A percentile compares a stretch with the other conserved stretches of the same genome.
phyloP scores from a whole-genome alignment of 1,140 invertebrate genomes.

The Solenopsis fugax region DNA sequence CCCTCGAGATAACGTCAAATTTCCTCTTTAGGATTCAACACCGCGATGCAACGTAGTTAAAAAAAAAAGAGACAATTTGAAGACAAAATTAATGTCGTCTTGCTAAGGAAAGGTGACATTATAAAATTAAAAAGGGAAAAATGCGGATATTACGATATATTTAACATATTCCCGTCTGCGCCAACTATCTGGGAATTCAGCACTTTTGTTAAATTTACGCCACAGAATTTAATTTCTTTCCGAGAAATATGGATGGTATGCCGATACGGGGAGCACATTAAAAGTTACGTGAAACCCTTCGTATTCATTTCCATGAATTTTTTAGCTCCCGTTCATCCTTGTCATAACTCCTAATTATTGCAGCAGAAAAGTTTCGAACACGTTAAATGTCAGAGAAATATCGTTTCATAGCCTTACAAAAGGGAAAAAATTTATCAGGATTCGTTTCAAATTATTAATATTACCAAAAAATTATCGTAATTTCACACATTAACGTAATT shows the following conservation, averaged over 20 bases:
- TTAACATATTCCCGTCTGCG: constrained; percentile 30
- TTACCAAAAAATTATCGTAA: not conserved
- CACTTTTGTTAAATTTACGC: constrained; percentile 54
- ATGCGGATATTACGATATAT: constrained; percentile 12
- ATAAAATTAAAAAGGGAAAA: not conserved
- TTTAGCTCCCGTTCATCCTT: constrained; percentile 11
- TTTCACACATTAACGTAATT: not conserved
- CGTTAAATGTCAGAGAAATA: constrained; percentile 27
- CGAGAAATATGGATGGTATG: constrained; percentile 52
- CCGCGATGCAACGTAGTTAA: not conserved
- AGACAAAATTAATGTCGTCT: constrained; percentile 26
- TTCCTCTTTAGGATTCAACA: not conserved
- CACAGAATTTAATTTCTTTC: constrained; percentile 51
- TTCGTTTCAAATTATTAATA: not conserved
- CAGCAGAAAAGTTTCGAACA: constrained; percentile 26
- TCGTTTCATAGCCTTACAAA: not conserved
- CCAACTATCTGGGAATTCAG: constrained; percentile 36
- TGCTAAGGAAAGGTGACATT: not conserved
- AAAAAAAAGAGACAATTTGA: not conserved
- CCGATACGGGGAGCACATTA: constrained; percentile 40
- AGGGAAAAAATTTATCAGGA: not conserved
- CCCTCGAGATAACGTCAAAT: constrained; percentile 20
- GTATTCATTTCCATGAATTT: constrained; percentile 52
- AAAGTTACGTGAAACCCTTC: constrained; percentile 46
- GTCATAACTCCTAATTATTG: constrained; percentile 54